Evolutionary conservation across 2,888 invertebrate species (phyloP), one percentile per base, ranked within the genome.

Genomic region (Pristionchus entomophagus): DNA sequence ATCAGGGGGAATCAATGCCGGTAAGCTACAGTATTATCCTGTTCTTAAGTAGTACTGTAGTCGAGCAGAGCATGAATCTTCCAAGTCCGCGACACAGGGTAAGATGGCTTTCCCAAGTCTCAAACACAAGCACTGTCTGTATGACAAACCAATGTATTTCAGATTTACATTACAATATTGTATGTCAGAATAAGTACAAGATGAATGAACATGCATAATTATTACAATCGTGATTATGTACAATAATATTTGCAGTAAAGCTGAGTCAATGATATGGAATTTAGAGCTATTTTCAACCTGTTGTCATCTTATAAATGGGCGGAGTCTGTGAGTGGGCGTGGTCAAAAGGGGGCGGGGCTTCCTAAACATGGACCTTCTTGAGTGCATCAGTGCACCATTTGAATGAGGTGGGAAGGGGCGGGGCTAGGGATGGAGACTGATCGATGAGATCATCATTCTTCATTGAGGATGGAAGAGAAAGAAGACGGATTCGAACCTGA

Each of bases 341-440:
- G 17, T 65, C 32, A 65, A 35, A 0, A 35, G 65, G 65, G 35
- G 65, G 4, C n/a, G 29, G 6, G 69, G 10, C 4, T 1, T 5
- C 4, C 69, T 69, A 69, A 29, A 49, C 78, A 49, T 78, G 49
- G 14, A 51, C 78, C 26, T 78, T 78, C 78, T 78, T 78, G 49
- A 78, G 45, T 45, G 49, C 78, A 49, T 78, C 78, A 17, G 51
- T 29, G 29, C 45, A 45, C 78, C 78, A 78, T 32, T 78, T 45
- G 49, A 45, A 78, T 26, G 45, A 49, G 8, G 45, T 29, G 29
- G 78, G 78, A 49, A 78, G 49, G 29, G 45, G 26, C 12, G 78
- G 78, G 26, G 26, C n/a, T 22, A 26, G 49, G 14, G 78, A 19
- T n/a, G 12, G 6, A 19, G 38, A 8, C 17, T 38, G 38, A 35